Conservation (phyloP, 2,888 invertebrate species). For the Andrena hattorfiana region DNA sequence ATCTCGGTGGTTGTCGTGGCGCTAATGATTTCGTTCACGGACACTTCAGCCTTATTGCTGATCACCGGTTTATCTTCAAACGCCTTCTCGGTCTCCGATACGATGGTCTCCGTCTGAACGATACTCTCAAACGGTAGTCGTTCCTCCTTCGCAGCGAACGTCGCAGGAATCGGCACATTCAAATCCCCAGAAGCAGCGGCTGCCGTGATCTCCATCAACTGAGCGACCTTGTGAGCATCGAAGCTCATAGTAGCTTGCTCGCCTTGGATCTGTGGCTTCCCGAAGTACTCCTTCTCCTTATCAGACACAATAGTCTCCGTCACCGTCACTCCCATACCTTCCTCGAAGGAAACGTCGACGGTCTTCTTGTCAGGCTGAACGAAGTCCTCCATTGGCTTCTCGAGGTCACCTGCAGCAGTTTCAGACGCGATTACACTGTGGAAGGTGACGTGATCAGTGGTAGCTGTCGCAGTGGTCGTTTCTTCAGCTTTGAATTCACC, state of each 20-base stretch:
- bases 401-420: slow-evolving; percentile 79
- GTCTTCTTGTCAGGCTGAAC: slow-evolving; percentile 80
- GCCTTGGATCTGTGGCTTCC: slow-evolving; percentile 71
- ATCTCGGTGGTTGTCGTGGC: slow-evolving; percentile 87
- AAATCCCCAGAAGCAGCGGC: slow-evolving; percentile 85
- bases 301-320: slow-evolving; percentile 86
- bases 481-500: slow-evolving; percentile 79
- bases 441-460: slow-evolving; percentile 86
- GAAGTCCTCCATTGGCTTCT: slow-evolving; percentile 77
- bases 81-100: slow-evolving; percentile 87
- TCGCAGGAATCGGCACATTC: slow-evolving; percentile 77
- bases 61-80: slow-evolving; percentile 75
- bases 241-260: slow-evolving; percentile 84
- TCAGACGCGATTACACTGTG: slow-evolving; percentile 86
- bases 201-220: slow-evolving; percentile 87
- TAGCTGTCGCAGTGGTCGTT: slow-evolving; percentile 86
- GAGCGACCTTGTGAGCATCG: slow-evolving; percentile 87
- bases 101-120: slow-evolving; percentile 86
- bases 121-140: slow-evolving; percentile 87
- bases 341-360: slow-evolving; percentile 80
- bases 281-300: slow-evolving; percentile 82
- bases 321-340: slow-evolving; percentile 86
- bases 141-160: slow-evolving; percentile 85
- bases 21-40: slow-evolving; percentile 81
- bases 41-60: slow-evolving; percentile 79